Conservation (phyloP, 2,888 invertebrate species). For the Cosmorhoe ocellata region DNA sequence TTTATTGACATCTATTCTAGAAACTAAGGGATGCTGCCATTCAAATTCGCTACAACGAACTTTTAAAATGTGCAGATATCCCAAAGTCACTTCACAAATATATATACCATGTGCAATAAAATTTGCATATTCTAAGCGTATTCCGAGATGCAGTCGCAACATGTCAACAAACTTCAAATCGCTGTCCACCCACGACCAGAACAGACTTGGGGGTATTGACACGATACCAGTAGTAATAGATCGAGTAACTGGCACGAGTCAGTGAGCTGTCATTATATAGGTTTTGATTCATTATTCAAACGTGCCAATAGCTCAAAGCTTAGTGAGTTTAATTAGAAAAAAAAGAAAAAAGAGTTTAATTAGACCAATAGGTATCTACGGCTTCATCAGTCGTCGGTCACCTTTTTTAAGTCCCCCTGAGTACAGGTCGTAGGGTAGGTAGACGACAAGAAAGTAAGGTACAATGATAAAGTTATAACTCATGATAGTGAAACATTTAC, state of each 20-base stretch:
- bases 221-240: neutral
- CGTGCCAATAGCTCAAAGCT: no score
- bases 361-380: no score
- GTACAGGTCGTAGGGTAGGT: no score
- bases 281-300: neutral
- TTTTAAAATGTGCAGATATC: conserved; percentile 20
- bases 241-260: neutral
- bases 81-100: conserved; percentile 21
- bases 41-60: conserved; percentile 25
- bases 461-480: no score
- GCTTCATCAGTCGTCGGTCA: no score
- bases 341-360: no score
- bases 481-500: no score
- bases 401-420: no score
- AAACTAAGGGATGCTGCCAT: neutral
- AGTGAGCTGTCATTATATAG: neutral
- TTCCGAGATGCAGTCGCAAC: conserved; percentile 28
- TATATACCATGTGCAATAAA: conserved; percentile 23
- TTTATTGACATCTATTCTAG: conserved; percentile 1
- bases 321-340: no score
- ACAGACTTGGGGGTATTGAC: conserved; percentile 14
- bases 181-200: conserved; percentile 27
- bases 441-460: no score
- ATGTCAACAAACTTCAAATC: conserved; percentile 33
- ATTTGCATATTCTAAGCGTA: conserved; percentile 32